Conservation (phyloP, 2,888 invertebrate genomes). For the Tryphoninae sp. region DNA sequence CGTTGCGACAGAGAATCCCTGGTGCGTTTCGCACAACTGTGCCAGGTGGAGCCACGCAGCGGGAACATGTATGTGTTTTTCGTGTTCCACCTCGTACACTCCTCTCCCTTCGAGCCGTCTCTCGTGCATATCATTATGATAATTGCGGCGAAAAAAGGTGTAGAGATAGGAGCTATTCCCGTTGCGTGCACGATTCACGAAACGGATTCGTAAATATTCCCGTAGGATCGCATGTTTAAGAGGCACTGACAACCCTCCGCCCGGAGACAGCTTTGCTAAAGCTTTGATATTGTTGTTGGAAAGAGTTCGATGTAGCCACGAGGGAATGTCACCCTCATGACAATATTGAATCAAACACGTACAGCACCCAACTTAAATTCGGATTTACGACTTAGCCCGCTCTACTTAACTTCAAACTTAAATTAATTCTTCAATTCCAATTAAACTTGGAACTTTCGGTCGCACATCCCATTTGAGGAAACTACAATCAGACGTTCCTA, state of each 20-base stretch:
- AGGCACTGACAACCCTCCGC: background rate
- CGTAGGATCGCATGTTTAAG: background rate
- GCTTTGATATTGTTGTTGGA: background rate
- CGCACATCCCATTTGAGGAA: too few species aligned
- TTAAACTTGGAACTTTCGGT: too few species aligned
- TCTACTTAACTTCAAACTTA: too few species aligned
- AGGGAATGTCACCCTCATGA: too few species aligned
- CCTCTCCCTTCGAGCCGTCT: constrained; percentile 51
- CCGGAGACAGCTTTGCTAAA: background rate
- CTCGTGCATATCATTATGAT: constrained; percentile 74
- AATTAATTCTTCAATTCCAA: too few species aligned
- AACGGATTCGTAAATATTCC: background rate
- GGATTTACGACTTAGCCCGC: too few species aligned
- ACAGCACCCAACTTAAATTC: too few species aligned
- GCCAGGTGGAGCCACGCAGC: constrained; percentile 74
- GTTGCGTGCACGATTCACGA: constrained; percentile 34
- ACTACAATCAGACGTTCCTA: too few species aligned
- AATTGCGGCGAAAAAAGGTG: constrained; percentile 71
- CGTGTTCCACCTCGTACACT: background rate
- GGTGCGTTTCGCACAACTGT: constrained; percentile 64
- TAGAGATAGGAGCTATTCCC: constrained; percentile 53
- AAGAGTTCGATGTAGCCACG: background rate
- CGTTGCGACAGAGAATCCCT: constrained; percentile 15
- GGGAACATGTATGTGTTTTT: constrained; percentile 42
- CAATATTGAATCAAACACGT: too few species aligned